Evolutionary conservation across 1,140 invertebrate genomes (phyloP).

Genomic region (Meloidogyne hapla): DNA sequence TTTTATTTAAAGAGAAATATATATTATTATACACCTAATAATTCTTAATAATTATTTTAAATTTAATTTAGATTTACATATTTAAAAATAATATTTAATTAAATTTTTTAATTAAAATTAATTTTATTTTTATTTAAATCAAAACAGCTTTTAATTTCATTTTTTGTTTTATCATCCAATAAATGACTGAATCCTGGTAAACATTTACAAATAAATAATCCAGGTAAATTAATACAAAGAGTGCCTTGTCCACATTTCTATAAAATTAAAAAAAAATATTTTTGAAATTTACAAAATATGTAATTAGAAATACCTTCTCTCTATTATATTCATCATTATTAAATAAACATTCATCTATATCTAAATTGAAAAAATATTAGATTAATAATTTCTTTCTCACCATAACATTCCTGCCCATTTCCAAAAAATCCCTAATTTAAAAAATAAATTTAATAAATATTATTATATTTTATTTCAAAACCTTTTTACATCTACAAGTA

Average conservation of each 20-base stretch:
- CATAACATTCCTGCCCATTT: slow-evolving; percentile 51
- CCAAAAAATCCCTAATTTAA: slow-evolving; percentile 58
- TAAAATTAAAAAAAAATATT: neutral
- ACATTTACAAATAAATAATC: slow-evolving; percentile 57
- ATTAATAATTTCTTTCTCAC: neutral
- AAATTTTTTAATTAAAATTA: too few relatives aligned
- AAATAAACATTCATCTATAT: slow-evolving; percentile 56
- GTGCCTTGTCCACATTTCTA: slow-evolving; percentile 44
- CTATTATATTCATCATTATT: slow-evolving; percentile 40
- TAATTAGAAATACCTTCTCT: neutral
- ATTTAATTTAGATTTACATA: too few relatives aligned
- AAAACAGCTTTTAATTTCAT: neutral
- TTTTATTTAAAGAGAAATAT: too few relatives aligned
- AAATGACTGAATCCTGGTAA: slow-evolving; percentile 45
- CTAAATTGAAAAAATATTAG: slow-evolving; percentile 3
- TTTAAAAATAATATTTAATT: too few relatives aligned
- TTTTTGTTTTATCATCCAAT: neutral
- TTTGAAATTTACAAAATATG: neutral
- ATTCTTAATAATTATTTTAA: too few relatives aligned
- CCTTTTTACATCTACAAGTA: slow-evolving; percentile 50
- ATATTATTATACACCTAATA: too few relatives aligned
- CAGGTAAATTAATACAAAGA: slow-evolving; percentile 56
- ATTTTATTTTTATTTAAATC: neutral
- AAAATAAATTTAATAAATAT: neutral
- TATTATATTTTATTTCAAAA: neutral